Evolutionary conservation across 2,113 vertebrate species (phyloP).

Genomic region (Trichechus manatus): DNA sequence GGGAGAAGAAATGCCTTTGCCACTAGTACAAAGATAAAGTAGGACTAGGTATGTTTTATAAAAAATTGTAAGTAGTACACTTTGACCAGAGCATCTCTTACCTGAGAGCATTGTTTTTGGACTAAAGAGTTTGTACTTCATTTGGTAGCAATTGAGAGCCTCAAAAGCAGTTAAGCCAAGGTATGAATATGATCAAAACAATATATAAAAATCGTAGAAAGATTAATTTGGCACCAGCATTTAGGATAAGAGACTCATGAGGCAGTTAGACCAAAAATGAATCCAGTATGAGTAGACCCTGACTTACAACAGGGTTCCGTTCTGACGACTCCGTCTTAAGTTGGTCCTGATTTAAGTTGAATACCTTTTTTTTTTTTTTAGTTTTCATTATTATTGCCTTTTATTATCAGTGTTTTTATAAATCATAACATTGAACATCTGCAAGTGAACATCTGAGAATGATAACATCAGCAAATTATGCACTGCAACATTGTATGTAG

Average conservation of each 20-base stretch:
- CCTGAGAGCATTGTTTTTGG: constrained; percentile 12
- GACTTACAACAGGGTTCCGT: too few species aligned
- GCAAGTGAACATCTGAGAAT: too few species aligned
- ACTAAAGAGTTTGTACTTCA: constrained; percentile 29
- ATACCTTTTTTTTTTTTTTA: too few species aligned
- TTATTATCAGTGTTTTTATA: too few species aligned
- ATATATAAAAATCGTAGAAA: neutral
- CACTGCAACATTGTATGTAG: neutral
- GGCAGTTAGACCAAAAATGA: neutral
- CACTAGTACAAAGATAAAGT: constrained; percentile 18
- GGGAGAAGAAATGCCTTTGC: constrained; percentile 17
- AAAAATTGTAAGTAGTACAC: neutral
- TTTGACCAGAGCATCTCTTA: neutral
- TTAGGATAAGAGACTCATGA: neutral
- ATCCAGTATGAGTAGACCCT: neutral
- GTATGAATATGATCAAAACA: neutral
- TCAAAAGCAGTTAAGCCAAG: neutral
- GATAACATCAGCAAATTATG: too few species aligned
- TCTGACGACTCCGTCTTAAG: too few species aligned
- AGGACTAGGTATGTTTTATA: neutral
- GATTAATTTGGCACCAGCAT: neutral
- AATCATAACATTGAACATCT: too few species aligned
- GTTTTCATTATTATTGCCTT: too few species aligned
- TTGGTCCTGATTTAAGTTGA: too few species aligned
- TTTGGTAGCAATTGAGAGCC: neutral